These are phyloP conservation scores for Picus viridis DNA, from an alignment of 2,797 vertebrate species.

Conservation along the genomic window DNA sequence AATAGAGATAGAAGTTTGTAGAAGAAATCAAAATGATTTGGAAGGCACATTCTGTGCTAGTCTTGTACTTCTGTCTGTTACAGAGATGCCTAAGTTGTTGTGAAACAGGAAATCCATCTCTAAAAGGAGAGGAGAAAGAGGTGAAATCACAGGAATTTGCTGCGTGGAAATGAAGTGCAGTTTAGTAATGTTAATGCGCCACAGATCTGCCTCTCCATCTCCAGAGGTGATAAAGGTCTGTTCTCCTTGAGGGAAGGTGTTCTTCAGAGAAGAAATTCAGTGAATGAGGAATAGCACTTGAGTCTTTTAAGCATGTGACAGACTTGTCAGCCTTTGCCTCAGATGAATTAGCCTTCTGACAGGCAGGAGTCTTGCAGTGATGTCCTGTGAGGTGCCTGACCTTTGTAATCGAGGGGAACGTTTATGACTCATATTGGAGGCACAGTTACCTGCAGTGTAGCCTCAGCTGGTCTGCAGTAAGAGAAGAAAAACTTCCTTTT, in stretches of 20 bases:
- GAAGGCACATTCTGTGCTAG: background rate
- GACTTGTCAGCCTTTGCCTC: background rate
- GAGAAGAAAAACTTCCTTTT: background rate
- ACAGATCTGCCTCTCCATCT: background rate
- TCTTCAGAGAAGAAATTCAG: background rate
- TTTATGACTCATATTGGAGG: background rate
- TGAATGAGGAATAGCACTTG: background rate
- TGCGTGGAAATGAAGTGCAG: background rate
- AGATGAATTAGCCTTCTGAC: background rate
- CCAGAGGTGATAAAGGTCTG: background rate
- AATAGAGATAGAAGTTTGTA: background rate
- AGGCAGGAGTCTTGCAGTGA: background rate
- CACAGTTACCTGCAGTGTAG: background rate
- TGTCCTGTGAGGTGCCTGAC: background rate
- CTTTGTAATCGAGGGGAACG: background rate
- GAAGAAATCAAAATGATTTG: background rate
- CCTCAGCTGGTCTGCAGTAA: background rate
- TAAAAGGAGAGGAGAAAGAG: background rate
- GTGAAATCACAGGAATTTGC: background rate
- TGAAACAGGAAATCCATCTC: background rate
- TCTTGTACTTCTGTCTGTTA: background rate
- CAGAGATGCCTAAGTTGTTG: background rate
- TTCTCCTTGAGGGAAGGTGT: background rate
- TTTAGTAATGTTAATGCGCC: background rate
- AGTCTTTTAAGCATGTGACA: background rate